Percentiles rank a stretch among this genome's conserved stretches.
Conservation (phyloP, 2,888 invertebrate species). For the Auanema sp. region DNA sequence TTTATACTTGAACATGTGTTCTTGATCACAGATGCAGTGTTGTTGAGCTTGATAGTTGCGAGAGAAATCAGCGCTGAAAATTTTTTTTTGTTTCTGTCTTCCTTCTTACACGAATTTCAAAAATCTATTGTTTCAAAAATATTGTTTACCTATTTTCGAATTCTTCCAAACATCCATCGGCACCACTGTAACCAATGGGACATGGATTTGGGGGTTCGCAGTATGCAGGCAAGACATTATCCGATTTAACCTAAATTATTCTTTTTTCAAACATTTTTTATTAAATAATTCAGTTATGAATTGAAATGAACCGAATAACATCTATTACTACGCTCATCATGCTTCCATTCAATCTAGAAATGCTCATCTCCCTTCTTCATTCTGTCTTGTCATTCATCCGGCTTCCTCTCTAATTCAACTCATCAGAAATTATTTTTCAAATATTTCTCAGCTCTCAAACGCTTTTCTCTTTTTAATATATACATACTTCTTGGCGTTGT, state of each 20-base stretch:
- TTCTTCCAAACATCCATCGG: constrained; percentile 46
- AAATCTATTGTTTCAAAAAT: not conserved
- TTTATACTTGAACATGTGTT: constrained; percentile 75
- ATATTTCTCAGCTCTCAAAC: not conserved
- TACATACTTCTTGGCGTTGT: constrained; percentile 53
- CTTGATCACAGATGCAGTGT: constrained; percentile 95
- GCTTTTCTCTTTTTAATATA: not conserved
- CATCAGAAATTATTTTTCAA: no score
- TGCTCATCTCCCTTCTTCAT: not conserved
- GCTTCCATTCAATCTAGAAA: no score
- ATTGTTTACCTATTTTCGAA: constrained; percentile 72
- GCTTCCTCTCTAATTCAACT: no score
- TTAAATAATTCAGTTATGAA: no score
- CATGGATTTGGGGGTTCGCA: constrained; percentile 99
- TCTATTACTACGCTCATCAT: no score
- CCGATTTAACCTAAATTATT: constrained; percentile 77
- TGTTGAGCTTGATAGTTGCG: constrained; percentile 87
- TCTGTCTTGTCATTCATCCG: no score
- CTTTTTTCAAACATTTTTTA: not conserved
- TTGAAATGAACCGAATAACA: no score
- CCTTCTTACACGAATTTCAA: no score
- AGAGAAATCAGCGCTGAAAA: constrained; percentile 84
- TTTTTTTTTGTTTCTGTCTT: no score
- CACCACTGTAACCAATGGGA: constrained; percentile 86
- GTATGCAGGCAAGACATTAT: constrained; percentile 90